Percentiles rank a stretch among this genome's conserved stretches.
phyloP scores from a whole-genome alignment of 1,140 invertebrate genomes.

The Eumaeus atala region DNA sequence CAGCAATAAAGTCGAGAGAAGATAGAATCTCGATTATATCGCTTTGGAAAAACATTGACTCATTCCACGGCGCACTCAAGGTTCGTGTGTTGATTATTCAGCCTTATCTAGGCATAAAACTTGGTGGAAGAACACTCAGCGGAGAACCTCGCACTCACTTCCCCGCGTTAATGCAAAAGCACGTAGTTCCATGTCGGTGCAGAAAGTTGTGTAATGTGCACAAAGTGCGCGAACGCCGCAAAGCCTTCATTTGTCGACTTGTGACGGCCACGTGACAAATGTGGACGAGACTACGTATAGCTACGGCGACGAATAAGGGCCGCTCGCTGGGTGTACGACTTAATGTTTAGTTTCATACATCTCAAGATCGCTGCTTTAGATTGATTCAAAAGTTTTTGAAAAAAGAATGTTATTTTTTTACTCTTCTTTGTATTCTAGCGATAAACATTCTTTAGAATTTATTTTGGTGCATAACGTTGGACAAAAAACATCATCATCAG shows the following conservation, averaged over 20 bases:
- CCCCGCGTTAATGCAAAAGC: constrained; percentile 63
- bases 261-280: constrained; percentile 69
- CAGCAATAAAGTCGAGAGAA: neutral
- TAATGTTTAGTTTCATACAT: constrained; percentile 2
- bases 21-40: neutral
- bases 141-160: constrained; percentile 52
- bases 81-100: constrained; percentile 62
- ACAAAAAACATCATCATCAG: too few relatives aligned
- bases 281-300: constrained; percentile 64
- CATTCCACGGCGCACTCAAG: constrained; percentile 29
- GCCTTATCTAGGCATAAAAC: constrained; percentile 59
- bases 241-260: constrained; percentile 72
- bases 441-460: too few relatives aligned
- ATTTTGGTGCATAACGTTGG: too few relatives aligned
- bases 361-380: neutral
- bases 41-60: constrained; percentile 7
- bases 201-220: constrained; percentile 69
- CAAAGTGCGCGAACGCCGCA: constrained; percentile 57
- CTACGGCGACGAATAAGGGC: constrained; percentile 22
- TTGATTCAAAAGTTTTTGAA: neutral
- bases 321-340: constrained; percentile 30
- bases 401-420: neutral
- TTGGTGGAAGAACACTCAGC: constrained; percentile 57
- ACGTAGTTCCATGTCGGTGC: constrained; percentile 63
- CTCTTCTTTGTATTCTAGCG: too few relatives aligned